Base-by-base conservation (phyloP, 2,797 vertebrate genomes). In the Sebastes glaucus region DNA sequence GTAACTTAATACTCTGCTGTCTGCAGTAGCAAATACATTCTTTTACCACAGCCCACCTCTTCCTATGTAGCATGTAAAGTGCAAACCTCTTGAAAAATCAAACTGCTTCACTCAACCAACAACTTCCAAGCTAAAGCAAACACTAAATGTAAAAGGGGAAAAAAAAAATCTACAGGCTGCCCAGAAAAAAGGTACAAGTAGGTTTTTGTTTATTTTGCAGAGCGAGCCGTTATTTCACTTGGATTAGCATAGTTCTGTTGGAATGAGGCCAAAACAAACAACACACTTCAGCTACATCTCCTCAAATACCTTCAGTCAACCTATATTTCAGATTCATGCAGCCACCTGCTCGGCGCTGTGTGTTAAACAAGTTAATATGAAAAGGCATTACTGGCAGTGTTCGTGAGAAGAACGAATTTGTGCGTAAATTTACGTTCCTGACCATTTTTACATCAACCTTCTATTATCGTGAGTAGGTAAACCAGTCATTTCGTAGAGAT, bases 61-160 rank as follows among this genome's bases (percentile, higher is more conserved):
- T 79, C 52, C 56, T 28, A 30, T 49, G 46, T 42, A 38, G 62
- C 55, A 32, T 11, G n/a, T 71, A 46, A 85, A 87, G 35, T 73
- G 71, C 22, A 66, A 72, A 85, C 30, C 63, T 80, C 61, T 79
- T 53, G 32, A 83, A 67, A 86, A 77, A 79, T 80, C 56, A 42
- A 85, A 85, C 80, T 35, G 71, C 71, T 79, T 80, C 77, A 78
- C 61, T 88, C 77, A 71, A 78, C 72, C 61, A 80, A 81, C 81
- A 87, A 74, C 84, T 85, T 65, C 80, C 22, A 85, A 30, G 63
- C 52, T 83, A 79, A 90, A 88, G 80, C 79, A 92, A 92, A 91
- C 85, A 87, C 28, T 32, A 59, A 72, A 70, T 25, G 65, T 69
- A 35, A 60, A 68, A 9, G 27, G 18, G 42, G 16, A 1, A 7